Base-by-base conservation (phyloP, 1,140 invertebrate species). In the Orchesella cincta region DNA sequence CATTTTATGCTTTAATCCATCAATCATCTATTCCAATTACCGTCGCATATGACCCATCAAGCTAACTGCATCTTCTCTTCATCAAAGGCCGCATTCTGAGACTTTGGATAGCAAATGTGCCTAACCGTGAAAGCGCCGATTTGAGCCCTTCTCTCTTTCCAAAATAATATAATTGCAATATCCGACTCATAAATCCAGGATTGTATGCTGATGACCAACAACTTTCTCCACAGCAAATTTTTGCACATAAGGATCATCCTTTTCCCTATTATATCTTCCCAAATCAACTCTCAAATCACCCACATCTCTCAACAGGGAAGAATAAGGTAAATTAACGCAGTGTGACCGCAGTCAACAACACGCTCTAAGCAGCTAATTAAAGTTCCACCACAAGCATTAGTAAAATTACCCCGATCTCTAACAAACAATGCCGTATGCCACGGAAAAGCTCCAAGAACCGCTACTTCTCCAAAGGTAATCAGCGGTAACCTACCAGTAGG, bases 171-270 rank as follows among this genome's bases (percentile, higher is more conserved):
- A 18, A 82, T 31, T 1, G 78, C 81, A 73, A 82, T 79, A 70
- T 82, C 81, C 1, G 76, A 78, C 35, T 82, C 81, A 29, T 75
- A 82, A 0, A 64, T 73, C n/a, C 74, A 77, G 81, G 80, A 28
- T 77, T 78, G 78, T 81, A 82, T 20, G 57, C 71, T 36, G 36
- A 62, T 82, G 78, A n/a, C 76, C 36, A 28, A 76, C 16, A 46
- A 82, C 77, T 54, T 74, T 71, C 14, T 52, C 16, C 1, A 81
- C 76, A 26, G 72, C 52, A 26, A 34, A 16, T 29, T 72, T 75
- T 75, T 82, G 81, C 46, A 82, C 79, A 62, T 70, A 64, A 39
- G 80, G 75, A 33, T 80, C 79, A n/a, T 57, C 71, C 39, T 80
- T 73, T 64, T 80, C 73, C 31, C 75, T 29, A 16, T 34, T 46